Evolutionary conservation across 2,888 invertebrate genomes (phyloP).

Genomic region (Uloborus plumipes): DNA sequence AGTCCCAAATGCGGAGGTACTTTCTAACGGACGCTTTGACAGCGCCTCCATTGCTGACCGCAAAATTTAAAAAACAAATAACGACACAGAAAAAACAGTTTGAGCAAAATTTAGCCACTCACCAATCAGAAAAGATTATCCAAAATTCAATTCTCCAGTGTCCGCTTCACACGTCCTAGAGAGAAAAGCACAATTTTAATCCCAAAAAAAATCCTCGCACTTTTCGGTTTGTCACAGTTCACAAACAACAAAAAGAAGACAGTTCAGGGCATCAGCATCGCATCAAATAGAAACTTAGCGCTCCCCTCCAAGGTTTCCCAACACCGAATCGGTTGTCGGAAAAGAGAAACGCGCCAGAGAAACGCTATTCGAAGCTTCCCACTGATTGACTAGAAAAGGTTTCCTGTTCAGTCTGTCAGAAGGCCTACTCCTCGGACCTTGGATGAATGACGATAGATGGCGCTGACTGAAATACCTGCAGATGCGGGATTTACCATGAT

Average conservation of each 20-base stretch:
- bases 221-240: not conserved
- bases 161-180: constrained; percentile 21
- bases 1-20: too few relatives aligned
- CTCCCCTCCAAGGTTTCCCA: constrained; percentile 1
- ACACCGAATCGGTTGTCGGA: constrained; percentile 11
- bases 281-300: constrained; percentile 1
- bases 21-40: not conserved
- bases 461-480: constrained; percentile 44
- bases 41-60: not conserved
- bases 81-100: not conserved
- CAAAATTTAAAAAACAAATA: not conserved
- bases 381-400: constrained; percentile 33
- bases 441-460: constrained; percentile 38
- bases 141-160: not conserved
- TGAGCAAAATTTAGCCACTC: not conserved
- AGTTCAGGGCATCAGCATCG: not conserved
- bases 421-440: constrained; percentile 19
- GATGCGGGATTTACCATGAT: constrained; percentile 32
- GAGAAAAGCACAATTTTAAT: not conserved
- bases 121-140: constrained; percentile 7
- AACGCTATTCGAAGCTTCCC: constrained; percentile 3
- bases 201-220: not conserved
- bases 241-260: not conserved
- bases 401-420: not conserved
- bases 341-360: not conserved